Base-by-base conservation (phyloP, 2,797 vertebrate species). In the Spea hammondii region DNA sequence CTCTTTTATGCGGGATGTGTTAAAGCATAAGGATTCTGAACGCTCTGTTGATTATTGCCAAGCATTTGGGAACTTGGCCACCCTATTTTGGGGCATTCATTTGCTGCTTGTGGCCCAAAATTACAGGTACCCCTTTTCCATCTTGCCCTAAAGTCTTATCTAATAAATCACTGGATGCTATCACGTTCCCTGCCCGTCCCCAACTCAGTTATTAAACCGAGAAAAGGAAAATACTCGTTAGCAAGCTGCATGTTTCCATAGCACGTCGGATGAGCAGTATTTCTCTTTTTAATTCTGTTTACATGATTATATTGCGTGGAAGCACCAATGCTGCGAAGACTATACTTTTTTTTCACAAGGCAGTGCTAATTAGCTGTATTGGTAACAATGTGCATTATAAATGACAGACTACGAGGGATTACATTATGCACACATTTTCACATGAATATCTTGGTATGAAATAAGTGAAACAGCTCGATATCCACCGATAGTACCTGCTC, bases 281-380 rank as follows among this genome's bases (percentile, higher is more conserved):
- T 80, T 74, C 59, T 68, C 79, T 48, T 75, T 75, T 76, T 77
- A 81, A 81, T 77, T 81, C 69, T 72, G 79, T 77, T 81, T 77
- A 76, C 79, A 72, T 76, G 67, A 80, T 81, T 81, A 76, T 75
- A 77, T 12, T 81, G 74, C 70, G 60, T 67, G 79, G 62, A 69
- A 62, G 62, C 69, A 60, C 12, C 59, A 76, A 72, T 48, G 6
- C 62, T 67, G 32, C 8, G 32, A 75, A 53, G 53, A 60, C 11
- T 51, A 6, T 71, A 59, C 46, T 76, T 76, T 67, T 67, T 53
- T 67, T 55, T 51, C 72, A 71, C 69, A 10, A 66, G 62, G 68
- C 62, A 8, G 3, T 13, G 62, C 54, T 77, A 81, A 81, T 81
- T 76, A 81, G 47, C 79, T 66, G 49, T 55, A 12, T n/a, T 13